Percentiles rank a stretch among this genome's conserved stretches.
Conservation (phyloP, 1,140 invertebrate species). For the Drepana arcuata region DNA sequence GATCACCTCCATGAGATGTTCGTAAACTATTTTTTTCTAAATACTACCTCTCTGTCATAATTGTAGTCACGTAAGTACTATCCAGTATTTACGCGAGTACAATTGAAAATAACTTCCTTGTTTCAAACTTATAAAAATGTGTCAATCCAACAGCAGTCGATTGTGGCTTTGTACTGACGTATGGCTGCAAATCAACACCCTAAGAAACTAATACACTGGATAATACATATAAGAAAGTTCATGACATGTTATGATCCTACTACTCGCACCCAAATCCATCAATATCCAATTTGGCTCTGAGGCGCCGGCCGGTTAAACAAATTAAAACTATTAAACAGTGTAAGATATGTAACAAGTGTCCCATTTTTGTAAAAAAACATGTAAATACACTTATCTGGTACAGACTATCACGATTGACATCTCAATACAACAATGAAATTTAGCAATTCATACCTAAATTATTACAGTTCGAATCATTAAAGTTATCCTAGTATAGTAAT, state of each 20-base stretch:
- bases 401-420: conserved; percentile 38
- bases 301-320: too few relatives aligned
- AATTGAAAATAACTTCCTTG: too few relatives aligned
- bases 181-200: conserved; percentile 14
- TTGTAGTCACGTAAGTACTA: too few relatives aligned
- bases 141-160: conserved; percentile 14
- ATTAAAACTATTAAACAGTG: too few relatives aligned
- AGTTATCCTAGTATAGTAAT: conserved; percentile 15
- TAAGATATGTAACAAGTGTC: conserved; percentile 67
- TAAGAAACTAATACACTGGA: conserved; percentile 29
- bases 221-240: conserved; percentile 66
- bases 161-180: conserved; percentile 21
- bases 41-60: too few relatives aligned
- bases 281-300: too few relatives aligned
- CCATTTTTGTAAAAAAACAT: conserved; percentile 29
- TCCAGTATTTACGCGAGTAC: too few relatives aligned
- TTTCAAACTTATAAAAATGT: too few relatives aligned
- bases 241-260: too few relatives aligned
- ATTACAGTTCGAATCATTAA: conserved; percentile 18
- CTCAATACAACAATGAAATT: conserved; percentile 23
- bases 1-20: too few relatives aligned
- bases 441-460: conserved; percentile 26
- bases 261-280: too few relatives aligned
- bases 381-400: conserved; percentile 64
- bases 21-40: too few relatives aligned